phyloP scores from a whole-genome alignment of 2,888 invertebrate genomes.

The Strigamia transsilvanica region DNA sequence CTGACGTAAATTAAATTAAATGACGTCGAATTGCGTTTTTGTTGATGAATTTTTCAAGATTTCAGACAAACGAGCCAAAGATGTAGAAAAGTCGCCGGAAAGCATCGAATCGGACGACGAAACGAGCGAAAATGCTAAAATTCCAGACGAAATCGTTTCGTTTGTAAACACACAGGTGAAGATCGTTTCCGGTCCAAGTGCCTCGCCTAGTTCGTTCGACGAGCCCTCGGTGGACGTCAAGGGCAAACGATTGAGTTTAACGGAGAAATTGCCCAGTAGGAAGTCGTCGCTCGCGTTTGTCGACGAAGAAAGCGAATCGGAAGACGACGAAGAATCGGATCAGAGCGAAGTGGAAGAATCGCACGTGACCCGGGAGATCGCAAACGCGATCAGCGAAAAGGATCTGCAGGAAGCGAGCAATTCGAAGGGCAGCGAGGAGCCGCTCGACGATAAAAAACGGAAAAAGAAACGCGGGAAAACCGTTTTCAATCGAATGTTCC shows the following conservation, averaged over 20 bases:
- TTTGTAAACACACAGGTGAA: slow-evolving; percentile 54
- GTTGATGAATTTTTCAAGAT: background rate
- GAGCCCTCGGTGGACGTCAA: background rate
- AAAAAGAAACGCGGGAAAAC: slow-evolving; percentile 32
- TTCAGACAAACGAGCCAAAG: slow-evolving; percentile 49
- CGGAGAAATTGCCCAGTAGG: background rate
- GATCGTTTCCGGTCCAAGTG: background rate
- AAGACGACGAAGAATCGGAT: slow-evolving; percentile 51
- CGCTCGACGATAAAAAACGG: slow-evolving; percentile 38
- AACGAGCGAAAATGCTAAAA: slow-evolving; percentile 57
- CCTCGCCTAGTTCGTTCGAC: background rate
- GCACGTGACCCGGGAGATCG: slow-evolving; percentile 56
- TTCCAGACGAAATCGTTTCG: slow-evolving; percentile 56
- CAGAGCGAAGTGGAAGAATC: slow-evolving; percentile 52
- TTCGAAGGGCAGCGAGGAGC: slow-evolving; percentile 48
- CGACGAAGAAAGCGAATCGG: slow-evolving; percentile 32
- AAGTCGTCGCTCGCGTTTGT: background rate
- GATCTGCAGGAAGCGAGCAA: slow-evolving; percentile 53
- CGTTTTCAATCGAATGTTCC: slow-evolving; percentile 1
- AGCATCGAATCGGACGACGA: slow-evolving; percentile 57
- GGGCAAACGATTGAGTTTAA: background rate
- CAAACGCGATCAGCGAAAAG: slow-evolving; percentile 54
- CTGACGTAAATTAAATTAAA: background rate
- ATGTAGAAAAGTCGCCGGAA: slow-evolving; percentile 52
- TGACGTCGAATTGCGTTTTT: background rate